Evolutionary conservation across 2,797 vertebrate species (phyloP), one percentile per base, ranked within the genome.

Genomic region (Artibeus jamaicensis): DNA sequence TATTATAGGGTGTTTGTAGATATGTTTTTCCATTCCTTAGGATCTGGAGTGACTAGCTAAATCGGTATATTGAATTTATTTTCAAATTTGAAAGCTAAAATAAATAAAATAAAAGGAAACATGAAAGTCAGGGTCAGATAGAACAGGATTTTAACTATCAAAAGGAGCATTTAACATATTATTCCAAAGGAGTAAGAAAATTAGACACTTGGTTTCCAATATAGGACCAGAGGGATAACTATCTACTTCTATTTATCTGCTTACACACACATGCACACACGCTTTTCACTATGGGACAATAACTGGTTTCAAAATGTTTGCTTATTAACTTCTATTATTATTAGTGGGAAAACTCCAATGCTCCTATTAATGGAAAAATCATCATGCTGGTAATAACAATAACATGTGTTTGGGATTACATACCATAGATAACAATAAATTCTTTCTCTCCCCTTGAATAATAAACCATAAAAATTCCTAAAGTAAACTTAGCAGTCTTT

Each of bases 251-350:
- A 18, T 74, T 46, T 68, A 16, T 74, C 2, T 85, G 9, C 57
- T 88, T 65, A 78, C 22, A 50, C 3, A 48, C 3, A 70, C 14
- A 70, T 7, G 15, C 26, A 94, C 6, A 88, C 15, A 86, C 15
- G 65, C 24, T 22, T 93, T 89, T 95, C 44, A 62, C 57, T 82
- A 15, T 1, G 74, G 39, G 9, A 71, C 0, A 3, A 76, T 90
- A 93, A 96, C 74, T 96, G 82, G 14, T 67, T 94, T 95, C 21
- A 82, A 77, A 93, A 95, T 77, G 18, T 92, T 94, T 94, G 57
- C 53, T 65, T 95, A 94, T 90, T 97, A 92, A 93, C 94, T 88
- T 94, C 87, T 90, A 53, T 77, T 93, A 79, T 77, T 92, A 70
- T 78, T 93, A 70, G 53, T 48, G 10, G 26, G 39, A 70, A 93